Percentiles rank a stretch among this genome's conserved stretches.
phyloP scores from a whole-genome alignment of 2,888 invertebrate genomes.

The Tenthredo scrophulariae region DNA sequence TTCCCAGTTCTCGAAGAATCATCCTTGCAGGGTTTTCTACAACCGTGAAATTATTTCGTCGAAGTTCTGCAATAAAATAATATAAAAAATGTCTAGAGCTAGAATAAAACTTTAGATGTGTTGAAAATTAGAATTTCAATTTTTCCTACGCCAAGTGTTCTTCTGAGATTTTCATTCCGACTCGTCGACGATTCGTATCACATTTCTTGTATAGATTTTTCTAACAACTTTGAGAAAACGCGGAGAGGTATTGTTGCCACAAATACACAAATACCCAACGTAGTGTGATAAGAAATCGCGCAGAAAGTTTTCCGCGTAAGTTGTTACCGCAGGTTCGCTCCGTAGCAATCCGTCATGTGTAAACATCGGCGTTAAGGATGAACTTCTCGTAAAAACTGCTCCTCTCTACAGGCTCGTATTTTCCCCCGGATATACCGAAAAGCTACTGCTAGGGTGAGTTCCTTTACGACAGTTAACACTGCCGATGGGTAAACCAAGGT shows the following conservation, averaged over 20 bases:
- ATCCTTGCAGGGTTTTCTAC: not conserved
- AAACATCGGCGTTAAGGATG: not conserved
- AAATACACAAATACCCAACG: not conserved
- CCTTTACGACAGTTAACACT: conserved; percentile 23
- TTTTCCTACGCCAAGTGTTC: not conserved
- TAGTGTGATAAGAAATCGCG: not conserved
- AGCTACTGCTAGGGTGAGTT: not conserved
- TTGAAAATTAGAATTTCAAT: not conserved
- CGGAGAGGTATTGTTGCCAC: not conserved
- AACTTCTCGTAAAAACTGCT: conserved; percentile 8
- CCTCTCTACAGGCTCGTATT: not conserved
- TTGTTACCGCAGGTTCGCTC: not conserved
- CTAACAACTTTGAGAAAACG: not conserved
- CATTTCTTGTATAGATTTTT: not conserved
- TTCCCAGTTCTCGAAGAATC: not conserved
- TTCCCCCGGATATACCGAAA: not conserved
- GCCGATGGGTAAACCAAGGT: conserved; percentile 22
- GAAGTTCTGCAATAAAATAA: not conserved
- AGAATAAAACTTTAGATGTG: not conserved
- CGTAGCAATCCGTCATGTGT: not conserved
- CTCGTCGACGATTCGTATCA: not conserved
- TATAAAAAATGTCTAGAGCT: not conserved
- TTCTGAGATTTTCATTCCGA: not conserved
- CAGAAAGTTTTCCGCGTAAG: not conserved
- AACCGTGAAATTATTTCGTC: not conserved